A percentile compares a stretch with the other conserved stretches of the same genome.
Conservation (phyloP, 2,797 vertebrate species). For the Nannoperca australis region DNA sequence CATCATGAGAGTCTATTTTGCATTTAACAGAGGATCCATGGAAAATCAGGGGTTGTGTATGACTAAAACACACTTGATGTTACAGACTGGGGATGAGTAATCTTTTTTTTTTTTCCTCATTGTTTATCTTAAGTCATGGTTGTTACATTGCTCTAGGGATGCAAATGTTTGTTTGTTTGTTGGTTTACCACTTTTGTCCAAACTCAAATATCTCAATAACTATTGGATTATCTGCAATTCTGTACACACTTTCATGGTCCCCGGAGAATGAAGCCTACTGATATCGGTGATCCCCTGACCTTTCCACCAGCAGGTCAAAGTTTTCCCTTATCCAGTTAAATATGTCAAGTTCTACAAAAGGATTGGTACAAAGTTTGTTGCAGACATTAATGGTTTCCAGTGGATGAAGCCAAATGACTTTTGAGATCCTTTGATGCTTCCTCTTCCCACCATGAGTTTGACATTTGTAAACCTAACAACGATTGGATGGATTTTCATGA, state of each 20-base stretch:
- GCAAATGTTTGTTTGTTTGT: not conserved
- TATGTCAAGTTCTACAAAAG: not conserved
- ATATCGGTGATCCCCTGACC: not conserved
- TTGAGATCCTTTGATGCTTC: not conserved
- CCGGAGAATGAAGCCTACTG: not conserved
- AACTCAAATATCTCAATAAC: slow-evolving; percentile 5
- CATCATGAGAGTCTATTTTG: slow-evolving; percentile 21
- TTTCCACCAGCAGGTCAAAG: not conserved
- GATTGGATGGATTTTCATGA: no score
- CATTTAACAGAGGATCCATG: not conserved
- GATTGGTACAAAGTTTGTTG: not conserved
- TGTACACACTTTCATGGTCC: not conserved
- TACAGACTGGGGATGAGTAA: not conserved
- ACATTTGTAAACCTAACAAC: no score
- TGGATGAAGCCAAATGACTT: not conserved
- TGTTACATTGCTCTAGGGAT: not conserved
- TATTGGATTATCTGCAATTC: not conserved
- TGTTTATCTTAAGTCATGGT: not conserved
- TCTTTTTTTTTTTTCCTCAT: not conserved
- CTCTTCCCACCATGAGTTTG: not conserved
- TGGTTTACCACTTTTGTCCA: slow-evolving; percentile 12
- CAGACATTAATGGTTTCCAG: not conserved
- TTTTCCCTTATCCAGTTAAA: not conserved
- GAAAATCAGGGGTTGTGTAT: slow-evolving; percentile 10
- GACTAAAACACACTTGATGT: slow-evolving; percentile 10